Conservation (phyloP, 2,797 vertebrate species). For the Lemur catta region DNA sequence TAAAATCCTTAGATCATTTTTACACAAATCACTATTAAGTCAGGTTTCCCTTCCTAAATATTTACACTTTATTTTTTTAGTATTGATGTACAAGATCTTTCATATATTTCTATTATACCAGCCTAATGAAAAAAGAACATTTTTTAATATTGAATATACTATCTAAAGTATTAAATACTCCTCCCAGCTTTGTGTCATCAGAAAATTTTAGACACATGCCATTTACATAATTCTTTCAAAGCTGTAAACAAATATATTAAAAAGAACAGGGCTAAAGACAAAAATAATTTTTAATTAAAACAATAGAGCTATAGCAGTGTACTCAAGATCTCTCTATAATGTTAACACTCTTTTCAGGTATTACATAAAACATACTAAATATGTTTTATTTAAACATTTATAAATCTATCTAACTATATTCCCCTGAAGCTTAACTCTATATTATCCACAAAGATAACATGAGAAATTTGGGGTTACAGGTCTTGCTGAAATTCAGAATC, state of each 20-base stretch:
- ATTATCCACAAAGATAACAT: background rate
- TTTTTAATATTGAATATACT: background rate
- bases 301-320: background rate
- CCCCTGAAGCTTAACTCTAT: background rate
- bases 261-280: background rate
- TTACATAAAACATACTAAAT: background rate
- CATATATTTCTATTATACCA: background rate
- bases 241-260: background rate
- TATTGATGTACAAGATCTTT: background rate
- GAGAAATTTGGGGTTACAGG: background rate
- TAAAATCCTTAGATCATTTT: constrained; percentile 19
- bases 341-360: background rate
- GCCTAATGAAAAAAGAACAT: background rate
- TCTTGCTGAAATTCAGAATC: constrained; percentile 4
- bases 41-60: background rate
- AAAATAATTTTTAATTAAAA: background rate
- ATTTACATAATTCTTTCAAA: constrained; percentile 38
- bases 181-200: constrained; percentile 17
- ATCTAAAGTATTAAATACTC: constrained; percentile 11
- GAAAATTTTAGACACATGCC: constrained; percentile 35
- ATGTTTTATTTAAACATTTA: constrained; percentile 21
- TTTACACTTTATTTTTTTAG: background rate
- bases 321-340: background rate
- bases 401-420: background rate
- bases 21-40: constrained; percentile 24